Percentiles rank a stretch among this genome's conserved stretches.
phyloP scores from a whole-genome alignment of 2,113 vertebrate species.

The Gorsachius goisagi region DNA sequence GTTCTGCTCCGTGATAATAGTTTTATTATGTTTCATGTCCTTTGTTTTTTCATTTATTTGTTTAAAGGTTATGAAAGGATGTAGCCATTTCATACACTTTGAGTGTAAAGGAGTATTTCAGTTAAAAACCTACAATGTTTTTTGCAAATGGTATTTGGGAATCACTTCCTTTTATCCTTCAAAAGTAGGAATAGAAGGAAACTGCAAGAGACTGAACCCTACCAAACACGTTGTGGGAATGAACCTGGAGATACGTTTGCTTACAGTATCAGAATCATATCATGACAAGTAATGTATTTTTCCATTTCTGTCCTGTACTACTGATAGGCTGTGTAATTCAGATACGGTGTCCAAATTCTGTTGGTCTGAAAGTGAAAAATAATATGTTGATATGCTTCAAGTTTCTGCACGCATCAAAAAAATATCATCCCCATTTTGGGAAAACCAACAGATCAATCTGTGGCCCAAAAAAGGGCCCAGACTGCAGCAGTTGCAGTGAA shows the following conservation, averaged over 20 bases:
- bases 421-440: background rate
- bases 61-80: background rate
- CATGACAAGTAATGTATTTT: background rate
- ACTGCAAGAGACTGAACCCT: background rate
- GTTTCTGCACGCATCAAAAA: background rate
- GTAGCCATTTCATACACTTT: background rate
- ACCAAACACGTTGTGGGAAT: background rate
- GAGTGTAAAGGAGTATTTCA: background rate
- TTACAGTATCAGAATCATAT: background rate
- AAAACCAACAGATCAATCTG: background rate
- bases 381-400: background rate
- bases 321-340: background rate
- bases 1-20: background rate
- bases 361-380: background rate
- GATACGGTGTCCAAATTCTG: background rate
- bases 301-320: background rate
- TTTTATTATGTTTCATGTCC: background rate
- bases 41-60: background rate
- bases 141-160: background rate
- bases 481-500: background rate
- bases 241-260: background rate
- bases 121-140: background rate
- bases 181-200: background rate
- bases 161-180: background rate
- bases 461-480: constrained; percentile 36